phyloP scores from a whole-genome alignment of 2,888 invertebrate species.

The Dastarcus helophoroides region DNA sequence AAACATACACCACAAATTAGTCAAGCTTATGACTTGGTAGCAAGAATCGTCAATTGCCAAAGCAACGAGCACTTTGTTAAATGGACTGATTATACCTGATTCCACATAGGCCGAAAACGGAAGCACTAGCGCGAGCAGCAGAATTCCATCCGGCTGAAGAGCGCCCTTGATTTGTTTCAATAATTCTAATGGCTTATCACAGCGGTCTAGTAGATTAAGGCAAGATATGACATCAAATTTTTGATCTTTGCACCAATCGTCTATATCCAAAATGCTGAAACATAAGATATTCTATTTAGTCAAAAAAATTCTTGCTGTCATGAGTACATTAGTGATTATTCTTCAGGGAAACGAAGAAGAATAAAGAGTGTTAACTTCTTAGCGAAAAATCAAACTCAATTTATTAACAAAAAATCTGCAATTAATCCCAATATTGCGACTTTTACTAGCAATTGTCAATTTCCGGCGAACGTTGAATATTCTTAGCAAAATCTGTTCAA shows the following conservation, averaged over 20 bases:
- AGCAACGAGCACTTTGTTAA: background rate
- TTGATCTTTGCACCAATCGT: constrained; percentile 48
- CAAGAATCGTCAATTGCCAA: background rate
- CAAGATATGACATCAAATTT: constrained; percentile 75
- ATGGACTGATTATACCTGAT: constrained; percentile 44
- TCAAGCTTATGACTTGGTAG: background rate
- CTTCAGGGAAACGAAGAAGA: too few relatives aligned
- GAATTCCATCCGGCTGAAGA: constrained; percentile 60
- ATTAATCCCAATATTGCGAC: too few relatives aligned
- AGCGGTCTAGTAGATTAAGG: constrained; percentile 89
- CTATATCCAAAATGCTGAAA: constrained; percentile 58
- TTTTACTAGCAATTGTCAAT: too few relatives aligned
- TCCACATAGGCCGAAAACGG: constrained; percentile 94
- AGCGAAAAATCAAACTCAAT: too few relatives aligned
- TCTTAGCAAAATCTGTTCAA: too few relatives aligned
- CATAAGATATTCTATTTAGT: too few relatives aligned
- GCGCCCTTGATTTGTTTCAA: constrained; percentile 61
- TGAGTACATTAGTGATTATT: background rate
- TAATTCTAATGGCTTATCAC: constrained; percentile 71
- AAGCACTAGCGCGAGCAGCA: constrained; percentile 82
- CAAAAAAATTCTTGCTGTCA: too few relatives aligned
- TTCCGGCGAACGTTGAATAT: too few relatives aligned
- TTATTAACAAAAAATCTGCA: too few relatives aligned
- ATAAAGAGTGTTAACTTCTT: too few relatives aligned
- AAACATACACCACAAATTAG: constrained; percentile 14